Percentiles rank a stretch among this genome's conserved stretches.
Conservation (phyloP, 2,888 invertebrate genomes). For the Lepidochrysops patricia region DNA sequence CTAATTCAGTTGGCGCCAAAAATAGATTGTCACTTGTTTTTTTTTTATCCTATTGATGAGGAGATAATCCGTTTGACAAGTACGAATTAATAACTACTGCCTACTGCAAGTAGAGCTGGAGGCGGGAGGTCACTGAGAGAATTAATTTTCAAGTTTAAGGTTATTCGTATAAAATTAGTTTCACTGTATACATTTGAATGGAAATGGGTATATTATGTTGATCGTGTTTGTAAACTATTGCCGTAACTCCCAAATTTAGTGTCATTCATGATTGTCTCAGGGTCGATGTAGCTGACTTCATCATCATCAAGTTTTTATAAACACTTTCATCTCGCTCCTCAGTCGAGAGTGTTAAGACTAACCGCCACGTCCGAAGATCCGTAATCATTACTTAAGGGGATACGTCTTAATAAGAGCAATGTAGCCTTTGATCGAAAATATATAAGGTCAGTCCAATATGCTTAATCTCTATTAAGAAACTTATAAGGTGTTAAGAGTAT, state of each 20-base stretch:
- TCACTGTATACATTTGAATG: slow-evolving; percentile 1
- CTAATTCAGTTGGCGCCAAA: neutral
- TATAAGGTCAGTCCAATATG: too few species aligned
- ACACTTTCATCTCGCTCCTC: too few species aligned
- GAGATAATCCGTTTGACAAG: neutral
- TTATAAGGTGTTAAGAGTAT: too few species aligned
- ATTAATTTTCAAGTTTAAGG: neutral
- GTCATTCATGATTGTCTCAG: neutral
- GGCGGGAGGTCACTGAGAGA: neutral
- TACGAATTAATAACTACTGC: neutral
- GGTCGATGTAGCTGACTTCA: neutral
- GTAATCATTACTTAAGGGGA: too few species aligned
- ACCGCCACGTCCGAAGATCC: too few species aligned
- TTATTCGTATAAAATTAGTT: neutral
- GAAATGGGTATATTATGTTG: neutral
- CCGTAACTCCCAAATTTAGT: neutral
- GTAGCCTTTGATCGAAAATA: too few species aligned
- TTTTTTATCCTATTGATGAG: neutral
- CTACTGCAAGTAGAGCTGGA: neutral
- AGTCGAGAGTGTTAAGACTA: too few species aligned
- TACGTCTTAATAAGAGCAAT: too few species aligned
- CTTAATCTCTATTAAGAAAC: too few species aligned
- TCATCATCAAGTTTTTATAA: too few species aligned
- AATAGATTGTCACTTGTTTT: neutral
- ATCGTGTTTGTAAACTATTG: neutral